Conservation (phyloP, 1,140 invertebrate species). For the Trichoplusia ni region DNA sequence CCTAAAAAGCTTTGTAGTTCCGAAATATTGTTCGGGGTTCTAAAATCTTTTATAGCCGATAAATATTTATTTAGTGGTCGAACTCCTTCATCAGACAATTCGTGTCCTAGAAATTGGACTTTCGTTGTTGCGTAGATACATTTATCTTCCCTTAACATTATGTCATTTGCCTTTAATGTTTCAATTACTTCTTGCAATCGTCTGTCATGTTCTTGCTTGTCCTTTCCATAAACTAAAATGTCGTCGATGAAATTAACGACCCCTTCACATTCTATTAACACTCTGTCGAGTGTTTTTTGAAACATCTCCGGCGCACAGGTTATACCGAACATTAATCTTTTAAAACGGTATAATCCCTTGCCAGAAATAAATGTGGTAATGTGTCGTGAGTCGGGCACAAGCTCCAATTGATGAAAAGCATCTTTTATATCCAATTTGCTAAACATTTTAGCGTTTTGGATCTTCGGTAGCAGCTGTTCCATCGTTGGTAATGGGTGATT, state of each 20-base stretch:
- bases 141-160: slow-evolving; percentile 41
- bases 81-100: slow-evolving; percentile 49
- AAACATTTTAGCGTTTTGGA: slow-evolving; percentile 7
- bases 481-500: slow-evolving; percentile 61
- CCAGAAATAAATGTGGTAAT: slow-evolving; percentile 41
- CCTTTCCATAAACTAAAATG: neutral
- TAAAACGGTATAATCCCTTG: slow-evolving; percentile 38
- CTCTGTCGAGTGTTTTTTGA: slow-evolving; percentile 35
- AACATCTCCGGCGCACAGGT: slow-evolving; percentile 37
- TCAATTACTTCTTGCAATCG: neutral
- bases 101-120: slow-evolving; percentile 70
- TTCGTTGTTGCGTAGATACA: slow-evolving; percentile 43
- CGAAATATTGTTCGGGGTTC: slow-evolving; percentile 53
- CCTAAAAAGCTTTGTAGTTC: slow-evolving; percentile 72
- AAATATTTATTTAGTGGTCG: slow-evolving; percentile 55
- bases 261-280: slow-evolving; percentile 16
- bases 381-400: slow-evolving; percentile 33
- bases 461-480: slow-evolving; percentile 47
- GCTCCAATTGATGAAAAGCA: slow-evolving; percentile 40
- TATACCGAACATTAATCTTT: slow-evolving; percentile 25
- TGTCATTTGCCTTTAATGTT: neutral
- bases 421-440: slow-evolving; percentile 46
- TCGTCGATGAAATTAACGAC: slow-evolving; percentile 3
- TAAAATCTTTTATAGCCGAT: slow-evolving; percentile 49
- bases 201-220: slow-evolving; percentile 1